Conservation (phyloP, 2,113 vertebrate species). For the Cyphomyrus plagiostoma region DNA sequence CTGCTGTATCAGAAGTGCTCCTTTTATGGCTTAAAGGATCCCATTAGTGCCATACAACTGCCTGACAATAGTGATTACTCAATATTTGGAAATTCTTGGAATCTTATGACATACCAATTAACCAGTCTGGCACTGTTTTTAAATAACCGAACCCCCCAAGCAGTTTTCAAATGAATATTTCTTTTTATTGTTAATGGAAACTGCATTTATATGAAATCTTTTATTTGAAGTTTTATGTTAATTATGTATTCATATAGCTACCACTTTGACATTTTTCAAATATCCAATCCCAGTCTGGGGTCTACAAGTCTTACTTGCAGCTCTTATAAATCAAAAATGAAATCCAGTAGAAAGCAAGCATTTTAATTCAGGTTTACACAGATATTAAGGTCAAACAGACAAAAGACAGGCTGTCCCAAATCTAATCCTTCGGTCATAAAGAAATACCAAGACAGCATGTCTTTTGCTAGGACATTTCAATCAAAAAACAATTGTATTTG, state of each 20-base stretch:
- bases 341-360: neutral
- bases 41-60: neutral
- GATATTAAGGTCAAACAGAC: neutral
- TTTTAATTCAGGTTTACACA: neutral
- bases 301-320: neutral
- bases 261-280: neutral
- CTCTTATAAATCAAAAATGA: neutral
- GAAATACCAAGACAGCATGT: neutral
- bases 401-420: neutral
- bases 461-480: neutral
- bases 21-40: constrained; percentile 2
- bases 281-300: neutral
- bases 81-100: constrained; percentile 6
- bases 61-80: constrained; percentile 2
- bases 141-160: neutral
- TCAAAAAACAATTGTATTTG: no score
- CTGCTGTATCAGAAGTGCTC: neutral
- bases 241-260: neutral
- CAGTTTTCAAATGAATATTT: neutral
- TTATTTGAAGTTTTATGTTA: neutral
- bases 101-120: neutral
- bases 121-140: neutral
- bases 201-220: neutral
- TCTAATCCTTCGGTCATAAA: neutral
- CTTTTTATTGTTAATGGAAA: neutral